These are phyloP conservation scores for Drosophila mercatorum DNA, from an alignment of 2,888 invertebrate genomes.

Conservation along the genomic window DNA sequence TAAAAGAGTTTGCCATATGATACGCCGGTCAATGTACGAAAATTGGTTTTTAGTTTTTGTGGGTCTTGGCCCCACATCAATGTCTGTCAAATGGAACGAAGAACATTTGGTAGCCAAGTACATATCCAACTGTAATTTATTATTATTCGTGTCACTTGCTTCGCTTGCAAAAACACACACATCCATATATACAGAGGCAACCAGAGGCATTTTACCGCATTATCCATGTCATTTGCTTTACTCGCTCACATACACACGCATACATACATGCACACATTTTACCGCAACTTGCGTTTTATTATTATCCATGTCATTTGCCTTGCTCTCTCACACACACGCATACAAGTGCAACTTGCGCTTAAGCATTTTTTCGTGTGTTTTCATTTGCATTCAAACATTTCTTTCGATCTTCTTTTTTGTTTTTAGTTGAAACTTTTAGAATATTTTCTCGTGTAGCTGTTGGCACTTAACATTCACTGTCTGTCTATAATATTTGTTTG, in stretches of 20 bases:
- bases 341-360: slow-evolving; percentile 28
- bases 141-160: slow-evolving; percentile 54
- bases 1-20: slow-evolving; percentile 19
- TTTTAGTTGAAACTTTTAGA: slow-evolving; percentile 51
- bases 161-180: slow-evolving; percentile 27
- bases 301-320: slow-evolving; percentile 52
- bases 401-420: slow-evolving; percentile 16
- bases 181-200: background rate
- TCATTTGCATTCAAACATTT: slow-evolving; percentile 55
- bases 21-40: slow-evolving; percentile 70
- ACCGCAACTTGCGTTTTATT: slow-evolving; percentile 43
- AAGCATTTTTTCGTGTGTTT: slow-evolving; percentile 51
- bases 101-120: slow-evolving; percentile 56
- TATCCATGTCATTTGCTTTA: slow-evolving; percentile 11
- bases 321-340: slow-evolving; percentile 14
- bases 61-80: slow-evolving; percentile 40
- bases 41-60: slow-evolving; percentile 66
- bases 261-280: background rate
- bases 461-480: slow-evolving; percentile 78
- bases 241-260: background rate
- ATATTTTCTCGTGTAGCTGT: slow-evolving; percentile 65
- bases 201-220: slow-evolving; percentile 12
- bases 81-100: slow-evolving; percentile 56
- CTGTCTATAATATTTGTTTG: slow-evolving; percentile 54
- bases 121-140: slow-evolving; percentile 57